Conservation (phyloP, 2,888 invertebrate genomes). For the Megamerina dolium region DNA sequence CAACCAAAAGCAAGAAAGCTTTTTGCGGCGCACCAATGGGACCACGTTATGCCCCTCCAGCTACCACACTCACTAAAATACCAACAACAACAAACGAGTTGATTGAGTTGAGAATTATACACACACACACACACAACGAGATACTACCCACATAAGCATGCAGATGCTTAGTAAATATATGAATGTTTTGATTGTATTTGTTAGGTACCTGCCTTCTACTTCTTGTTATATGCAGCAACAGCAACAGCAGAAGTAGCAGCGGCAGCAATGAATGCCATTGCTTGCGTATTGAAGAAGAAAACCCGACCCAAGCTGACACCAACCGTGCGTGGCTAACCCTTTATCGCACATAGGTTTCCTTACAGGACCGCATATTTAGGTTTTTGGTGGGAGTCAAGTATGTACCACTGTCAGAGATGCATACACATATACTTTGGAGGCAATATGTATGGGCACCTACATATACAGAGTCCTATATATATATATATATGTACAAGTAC, state of each 20-base stretch:
- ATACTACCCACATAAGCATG: constrained; percentile 17
- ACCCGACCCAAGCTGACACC: constrained; percentile 46
- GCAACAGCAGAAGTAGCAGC: too few relatives aligned
- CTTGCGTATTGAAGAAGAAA: too few relatives aligned
- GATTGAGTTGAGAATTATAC: too few relatives aligned
- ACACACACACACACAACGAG: constrained; percentile 7
- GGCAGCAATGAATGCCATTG: too few relatives aligned
- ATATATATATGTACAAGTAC: too few relatives aligned
- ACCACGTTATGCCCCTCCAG: constrained; percentile 50
- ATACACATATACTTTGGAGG: constrained; percentile 16
- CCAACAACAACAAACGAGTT: constrained; percentile 10
- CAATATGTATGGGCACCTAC: too few relatives aligned
- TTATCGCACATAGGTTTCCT: constrained; percentile 52
- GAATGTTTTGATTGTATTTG: constrained; percentile 16
- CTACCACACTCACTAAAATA: constrained; percentile 18
- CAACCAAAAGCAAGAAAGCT: constrained; percentile 45
- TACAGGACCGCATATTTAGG: constrained; percentile 52
- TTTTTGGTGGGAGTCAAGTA: constrained; percentile 48
- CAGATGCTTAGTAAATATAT: not conserved
- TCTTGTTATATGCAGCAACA: too few relatives aligned
- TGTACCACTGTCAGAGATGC: constrained; percentile 16
- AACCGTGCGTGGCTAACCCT: constrained; percentile 52
- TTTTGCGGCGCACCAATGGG: constrained; percentile 52
- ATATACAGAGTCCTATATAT: too few relatives aligned
- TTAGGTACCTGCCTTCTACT: constrained; percentile 3